Percentiles rank a stretch among this genome's conserved stretches.
phyloP scores from a whole-genome alignment of 2,888 invertebrate genomes.

The Euplagia quadripunctaria region DNA sequence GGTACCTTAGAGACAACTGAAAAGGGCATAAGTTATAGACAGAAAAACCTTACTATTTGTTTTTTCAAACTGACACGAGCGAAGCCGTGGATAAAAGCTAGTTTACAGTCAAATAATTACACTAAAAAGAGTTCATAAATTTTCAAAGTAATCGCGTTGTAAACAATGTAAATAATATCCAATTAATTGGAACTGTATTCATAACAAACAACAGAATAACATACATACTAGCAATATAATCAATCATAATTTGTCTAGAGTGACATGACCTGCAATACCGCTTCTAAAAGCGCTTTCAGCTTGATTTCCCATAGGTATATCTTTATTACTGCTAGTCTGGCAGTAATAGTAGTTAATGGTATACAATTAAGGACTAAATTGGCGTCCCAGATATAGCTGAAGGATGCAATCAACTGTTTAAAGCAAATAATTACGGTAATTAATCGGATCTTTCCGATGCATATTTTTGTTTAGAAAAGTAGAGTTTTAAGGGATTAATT shows the following conservation, averaged over 20 bases:
- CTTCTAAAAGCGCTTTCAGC: conserved; percentile 34
- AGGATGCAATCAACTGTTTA: conserved; percentile 29
- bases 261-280: conserved; percentile 6
- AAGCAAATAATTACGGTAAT: conserved; percentile 22
- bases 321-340: conserved; percentile 39
- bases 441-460: conserved; percentile 10
- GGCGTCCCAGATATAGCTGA: conserved; percentile 33
- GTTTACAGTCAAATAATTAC: too few relatives aligned
- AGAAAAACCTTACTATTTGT: too few relatives aligned
- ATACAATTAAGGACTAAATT: conserved; percentile 55
- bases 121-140: too few relatives aligned
- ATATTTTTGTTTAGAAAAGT: conserved; percentile 12
- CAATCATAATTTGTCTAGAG: background rate
- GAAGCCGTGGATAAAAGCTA: too few relatives aligned
- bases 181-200: background rate
- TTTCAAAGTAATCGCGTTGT: background rate
- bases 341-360: conserved; percentile 48
- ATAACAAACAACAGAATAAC: background rate
- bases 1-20: too few relatives aligned
- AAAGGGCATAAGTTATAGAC: too few relatives aligned
- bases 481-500: conserved; percentile 8
- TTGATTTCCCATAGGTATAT: conserved; percentile 45
- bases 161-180: background rate
- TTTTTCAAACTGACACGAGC: too few relatives aligned
- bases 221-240: background rate